Evolutionary conservation across 2,888 invertebrate genomes (phyloP).

Genomic region (Salticus scenicus): DNA sequence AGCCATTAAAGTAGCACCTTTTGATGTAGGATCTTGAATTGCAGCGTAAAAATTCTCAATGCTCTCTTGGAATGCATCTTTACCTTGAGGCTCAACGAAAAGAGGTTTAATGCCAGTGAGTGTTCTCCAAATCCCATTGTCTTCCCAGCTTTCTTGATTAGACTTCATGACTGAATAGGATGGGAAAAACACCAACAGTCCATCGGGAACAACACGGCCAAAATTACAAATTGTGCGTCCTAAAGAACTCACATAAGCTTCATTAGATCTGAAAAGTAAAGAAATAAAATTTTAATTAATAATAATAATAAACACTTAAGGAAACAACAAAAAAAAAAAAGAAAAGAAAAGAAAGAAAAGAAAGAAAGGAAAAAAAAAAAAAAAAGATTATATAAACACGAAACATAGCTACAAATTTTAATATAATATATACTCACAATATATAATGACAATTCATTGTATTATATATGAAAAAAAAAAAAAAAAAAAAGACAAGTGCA

Average conservation of each 20-base stretch:
- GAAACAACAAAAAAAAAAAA: too few species aligned
- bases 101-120: constrained; percentile 85
- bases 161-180: constrained; percentile 94
- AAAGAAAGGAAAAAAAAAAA: too few species aligned
- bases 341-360: too few species aligned
- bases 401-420: too few species aligned
- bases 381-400: too few species aligned
- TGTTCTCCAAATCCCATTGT: constrained; percentile 80
- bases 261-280: constrained; percentile 81
- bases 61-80: constrained; percentile 80
- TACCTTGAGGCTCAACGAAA: constrained; percentile 91
- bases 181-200: constrained; percentile 95
- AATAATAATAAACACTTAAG: too few species aligned
- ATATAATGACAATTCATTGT: too few species aligned
- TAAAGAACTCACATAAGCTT: constrained; percentile 86
- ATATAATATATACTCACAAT: too few species aligned
- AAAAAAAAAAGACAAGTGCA: too few species aligned
- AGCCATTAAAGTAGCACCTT: constrained; percentile 95
- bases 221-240: constrained; percentile 90
- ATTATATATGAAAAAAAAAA: too few species aligned
- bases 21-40: constrained; percentile 81
- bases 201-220: constrained; percentile 89
- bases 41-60: constrained; percentile 90
- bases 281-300: too few species aligned
- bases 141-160: constrained; percentile 89